A percentile compares a stretch with the other conserved stretches of the same genome.
Conservation (phyloP, 2,113 vertebrate genomes). For the Falco punctatus region DNA sequence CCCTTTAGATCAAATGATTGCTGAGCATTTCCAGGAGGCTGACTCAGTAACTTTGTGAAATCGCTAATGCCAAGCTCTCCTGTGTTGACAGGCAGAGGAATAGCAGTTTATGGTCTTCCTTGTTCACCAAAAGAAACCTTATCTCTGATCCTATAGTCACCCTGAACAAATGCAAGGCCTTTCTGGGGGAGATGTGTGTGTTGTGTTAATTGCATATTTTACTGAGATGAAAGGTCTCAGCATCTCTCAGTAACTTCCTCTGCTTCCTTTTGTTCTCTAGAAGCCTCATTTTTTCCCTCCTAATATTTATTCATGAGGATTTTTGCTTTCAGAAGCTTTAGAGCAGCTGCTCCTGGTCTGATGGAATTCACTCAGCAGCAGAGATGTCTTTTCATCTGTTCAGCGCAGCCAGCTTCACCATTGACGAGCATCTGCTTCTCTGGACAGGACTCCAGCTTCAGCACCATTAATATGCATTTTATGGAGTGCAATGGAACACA, state of each 20-base stretch:
- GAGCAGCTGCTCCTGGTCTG: slow-evolving; percentile 72
- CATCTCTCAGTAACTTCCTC: slow-evolving; percentile 61
- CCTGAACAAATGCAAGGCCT: slow-evolving; percentile 8
- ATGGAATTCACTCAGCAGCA: slow-evolving; percentile 67
- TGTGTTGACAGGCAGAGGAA: neutral
- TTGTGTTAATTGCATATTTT: slow-evolving; percentile 50
- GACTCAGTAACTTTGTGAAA: slow-evolving; percentile 16
- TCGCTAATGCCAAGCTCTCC: neutral
- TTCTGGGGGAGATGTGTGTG: slow-evolving; percentile 2
- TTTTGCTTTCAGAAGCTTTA: slow-evolving; percentile 63
- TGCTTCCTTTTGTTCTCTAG: slow-evolving; percentile 67
- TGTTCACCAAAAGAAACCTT: slow-evolving; percentile 58
- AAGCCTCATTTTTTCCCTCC: slow-evolving; percentile 26
- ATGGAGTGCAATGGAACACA: neutral
- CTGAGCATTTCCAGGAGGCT: slow-evolving; percentile 29
- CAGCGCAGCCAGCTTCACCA: slow-evolving; percentile 43
- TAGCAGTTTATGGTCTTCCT: slow-evolving; percentile 55
- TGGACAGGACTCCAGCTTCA: neutral
- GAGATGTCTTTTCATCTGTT: slow-evolving; percentile 70
- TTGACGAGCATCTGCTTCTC: slow-evolving; percentile 66
- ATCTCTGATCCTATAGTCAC: slow-evolving; percentile 25
- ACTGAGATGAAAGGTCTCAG: slow-evolving; percentile 61
- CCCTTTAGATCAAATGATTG: slow-evolving; percentile 17
- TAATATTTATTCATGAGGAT: slow-evolving; percentile 76
- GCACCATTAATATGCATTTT: slow-evolving; percentile 19